Conservation (phyloP, 37 sponge, comb jelly and placozoan genomes). For the Dysidea cf. avara region DNA sequence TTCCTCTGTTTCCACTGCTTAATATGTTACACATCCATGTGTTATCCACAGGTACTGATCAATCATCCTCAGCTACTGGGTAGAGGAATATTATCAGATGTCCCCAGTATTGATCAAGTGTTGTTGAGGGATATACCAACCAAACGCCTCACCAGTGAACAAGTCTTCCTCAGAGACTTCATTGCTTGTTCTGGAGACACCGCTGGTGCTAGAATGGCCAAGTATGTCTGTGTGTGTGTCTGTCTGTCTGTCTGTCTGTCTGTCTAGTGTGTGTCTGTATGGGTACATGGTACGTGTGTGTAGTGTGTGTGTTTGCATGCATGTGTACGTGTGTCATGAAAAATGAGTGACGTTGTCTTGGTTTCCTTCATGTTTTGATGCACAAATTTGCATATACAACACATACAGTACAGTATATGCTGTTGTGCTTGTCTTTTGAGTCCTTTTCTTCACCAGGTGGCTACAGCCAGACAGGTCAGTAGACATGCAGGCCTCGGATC, state of each 20-base stretch:
- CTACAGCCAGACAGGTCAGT: slow-evolving; percentile 86
- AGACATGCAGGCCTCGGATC: slow-evolving; percentile 66
- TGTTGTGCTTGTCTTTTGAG: neutral
- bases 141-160: slow-evolving; percentile 26
- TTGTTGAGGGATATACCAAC: slow-evolving; percentile 60
- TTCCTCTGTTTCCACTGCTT: too few species aligned
- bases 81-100: slow-evolving; percentile 67
- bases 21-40: too few species aligned
- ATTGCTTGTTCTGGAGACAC: slow-evolving; percentile 72
- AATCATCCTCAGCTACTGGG: slow-evolving; percentile 55
- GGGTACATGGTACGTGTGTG: too few species aligned
- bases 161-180: slow-evolving; percentile 84
- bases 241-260: too few species aligned
- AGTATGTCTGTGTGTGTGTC: slow-evolving; percentile 43
- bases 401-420: too few species aligned
- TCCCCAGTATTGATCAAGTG: slow-evolving; percentile 51
- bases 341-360: neutral
- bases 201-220: slow-evolving; percentile 84
- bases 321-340: neutral
- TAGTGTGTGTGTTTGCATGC: too few species aligned
- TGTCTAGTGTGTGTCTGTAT: too few species aligned
- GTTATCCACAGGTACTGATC: slow-evolving; percentile 53
- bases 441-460: slow-evolving; percentile 55
- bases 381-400: too few species aligned
- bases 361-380: neutral